These are phyloP conservation scores for Sarcophaga rosellei DNA, from an alignment of 2,888 invertebrate species.

Conservation along the genomic window DNA sequence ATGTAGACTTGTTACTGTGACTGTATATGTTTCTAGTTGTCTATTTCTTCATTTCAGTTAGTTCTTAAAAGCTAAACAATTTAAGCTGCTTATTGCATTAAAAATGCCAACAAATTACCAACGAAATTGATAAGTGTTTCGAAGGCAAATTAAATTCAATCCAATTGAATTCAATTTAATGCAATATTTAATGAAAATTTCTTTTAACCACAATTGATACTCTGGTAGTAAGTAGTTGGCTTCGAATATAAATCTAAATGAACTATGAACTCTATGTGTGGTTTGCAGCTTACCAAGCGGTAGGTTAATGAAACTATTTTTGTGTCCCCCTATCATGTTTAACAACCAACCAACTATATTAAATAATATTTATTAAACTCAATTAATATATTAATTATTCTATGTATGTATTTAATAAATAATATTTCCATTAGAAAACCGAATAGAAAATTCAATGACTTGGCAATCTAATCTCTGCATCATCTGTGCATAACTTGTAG, in stretches of 20 bases:
- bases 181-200: constrained; percentile 17
- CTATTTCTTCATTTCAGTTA: too few relatives aligned
- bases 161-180: neutral
- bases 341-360: neutral
- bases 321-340: neutral
- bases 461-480: neutral
- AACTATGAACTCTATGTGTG: too few relatives aligned
- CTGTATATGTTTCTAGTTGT: too few relatives aligned
- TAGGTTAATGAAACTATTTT: neutral
- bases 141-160: too few relatives aligned
- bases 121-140: too few relatives aligned
- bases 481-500: neutral
- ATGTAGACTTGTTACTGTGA: too few relatives aligned
- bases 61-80: too few relatives aligned
- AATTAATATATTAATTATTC: constrained; percentile 13
- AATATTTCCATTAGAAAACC: neutral
- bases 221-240: too few relatives aligned
- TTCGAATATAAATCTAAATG: too few relatives aligned
- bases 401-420: neutral
- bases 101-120: too few relatives aligned
- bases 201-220: neutral
- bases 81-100: too few relatives aligned
- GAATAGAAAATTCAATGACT: neutral
- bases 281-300: too few relatives aligned
- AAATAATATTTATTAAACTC: neutral